Conservation (phyloP, 1,140 invertebrate species). For the Centruroides sculpturatus region DNA sequence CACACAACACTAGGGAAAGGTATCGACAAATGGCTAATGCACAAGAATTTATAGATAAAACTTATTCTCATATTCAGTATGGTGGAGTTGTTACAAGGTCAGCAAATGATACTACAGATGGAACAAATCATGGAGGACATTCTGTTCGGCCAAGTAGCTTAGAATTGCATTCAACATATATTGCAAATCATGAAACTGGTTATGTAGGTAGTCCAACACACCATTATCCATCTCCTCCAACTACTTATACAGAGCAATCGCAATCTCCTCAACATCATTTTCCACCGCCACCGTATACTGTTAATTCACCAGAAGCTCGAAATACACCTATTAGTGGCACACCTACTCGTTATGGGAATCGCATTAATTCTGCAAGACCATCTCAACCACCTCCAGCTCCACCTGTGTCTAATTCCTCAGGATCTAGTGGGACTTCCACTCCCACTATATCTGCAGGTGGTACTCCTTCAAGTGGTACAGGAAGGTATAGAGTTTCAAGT, state of each 20-base stretch:
- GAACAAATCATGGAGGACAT: conserved; percentile 15
- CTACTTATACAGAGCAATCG: conserved; percentile 18
- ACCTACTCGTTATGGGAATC: conserved; percentile 5
- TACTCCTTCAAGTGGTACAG: conserved; percentile 45
- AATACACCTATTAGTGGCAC: conserved; percentile 7
- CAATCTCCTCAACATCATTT: conserved; percentile 16
- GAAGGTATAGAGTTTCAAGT: conserved; percentile 36
- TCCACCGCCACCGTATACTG: conserved; percentile 15
- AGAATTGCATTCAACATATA: conserved; percentile 29
- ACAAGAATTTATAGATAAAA: conserved; percentile 17
- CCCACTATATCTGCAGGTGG: conserved; percentile 38
- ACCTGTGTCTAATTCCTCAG: conserved; percentile 16
- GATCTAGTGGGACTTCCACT: conserved; percentile 31
- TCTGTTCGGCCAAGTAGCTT: conserved; percentile 59
- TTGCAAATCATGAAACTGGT: conserved; percentile 4
- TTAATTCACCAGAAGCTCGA: conserved; percentile 27
- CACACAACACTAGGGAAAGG: conserved; percentile 69
- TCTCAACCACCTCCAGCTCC: conserved; percentile 20
- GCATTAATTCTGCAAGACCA: conserved; percentile 4
- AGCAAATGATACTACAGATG: conserved; percentile 27
- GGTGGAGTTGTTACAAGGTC: background rate
- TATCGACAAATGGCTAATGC: conserved; percentile 59
- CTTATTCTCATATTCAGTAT: background rate
- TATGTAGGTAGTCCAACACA: conserved; percentile 17
- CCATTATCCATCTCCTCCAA: conserved; percentile 22